phyloP scores from a whole-genome alignment of 2,888 invertebrate genomes.

The Athripsodes cinereus region DNA sequence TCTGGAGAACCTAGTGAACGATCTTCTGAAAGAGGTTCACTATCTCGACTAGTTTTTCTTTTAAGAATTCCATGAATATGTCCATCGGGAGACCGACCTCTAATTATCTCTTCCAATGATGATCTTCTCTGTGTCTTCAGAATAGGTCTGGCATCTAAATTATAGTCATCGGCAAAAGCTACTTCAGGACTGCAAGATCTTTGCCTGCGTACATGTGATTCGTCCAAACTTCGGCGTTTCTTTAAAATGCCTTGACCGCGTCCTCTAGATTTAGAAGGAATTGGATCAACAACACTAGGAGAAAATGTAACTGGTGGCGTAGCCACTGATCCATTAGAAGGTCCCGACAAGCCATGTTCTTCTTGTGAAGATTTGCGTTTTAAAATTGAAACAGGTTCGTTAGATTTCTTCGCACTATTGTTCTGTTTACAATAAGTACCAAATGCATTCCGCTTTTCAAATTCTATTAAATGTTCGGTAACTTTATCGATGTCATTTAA shows the following conservation, averaged over 20 bases:
- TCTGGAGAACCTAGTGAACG: constrained; percentile 58
- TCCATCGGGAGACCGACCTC: constrained; percentile 58
- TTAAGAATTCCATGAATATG: constrained; percentile 64
- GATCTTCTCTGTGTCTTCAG: constrained; percentile 62
- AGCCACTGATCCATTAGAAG: constrained; percentile 48
- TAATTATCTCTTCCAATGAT: constrained; percentile 63
- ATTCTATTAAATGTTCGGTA: constrained; percentile 50
- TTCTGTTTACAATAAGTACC: constrained; percentile 35
- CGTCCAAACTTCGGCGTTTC: constrained; percentile 77
- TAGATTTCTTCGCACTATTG: constrained; percentile 2
- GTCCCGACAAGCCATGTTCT: constrained; percentile 43
- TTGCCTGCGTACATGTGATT: constrained; percentile 63
- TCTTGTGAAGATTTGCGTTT: constrained; percentile 61
- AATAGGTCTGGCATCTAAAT: constrained; percentile 57
- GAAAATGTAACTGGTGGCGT: constrained; percentile 77
- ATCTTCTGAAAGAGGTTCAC: constrained; percentile 56
- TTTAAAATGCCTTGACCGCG: constrained; percentile 75
- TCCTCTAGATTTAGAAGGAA: constrained; percentile 49
- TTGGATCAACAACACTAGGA: constrained; percentile 64
- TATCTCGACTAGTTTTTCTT: constrained; percentile 59
- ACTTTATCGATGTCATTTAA: constrained; percentile 49
- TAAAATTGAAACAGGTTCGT: constrained; percentile 55
- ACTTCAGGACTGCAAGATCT: constrained; percentile 67
- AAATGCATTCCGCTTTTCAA: constrained; percentile 49
- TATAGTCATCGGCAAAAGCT: constrained; percentile 52